A percentile compares a stretch with the other conserved stretches of the same genome.
phyloP scores from a whole-genome alignment of 1,140 invertebrate species.

The Neuroterus valhalla region DNA sequence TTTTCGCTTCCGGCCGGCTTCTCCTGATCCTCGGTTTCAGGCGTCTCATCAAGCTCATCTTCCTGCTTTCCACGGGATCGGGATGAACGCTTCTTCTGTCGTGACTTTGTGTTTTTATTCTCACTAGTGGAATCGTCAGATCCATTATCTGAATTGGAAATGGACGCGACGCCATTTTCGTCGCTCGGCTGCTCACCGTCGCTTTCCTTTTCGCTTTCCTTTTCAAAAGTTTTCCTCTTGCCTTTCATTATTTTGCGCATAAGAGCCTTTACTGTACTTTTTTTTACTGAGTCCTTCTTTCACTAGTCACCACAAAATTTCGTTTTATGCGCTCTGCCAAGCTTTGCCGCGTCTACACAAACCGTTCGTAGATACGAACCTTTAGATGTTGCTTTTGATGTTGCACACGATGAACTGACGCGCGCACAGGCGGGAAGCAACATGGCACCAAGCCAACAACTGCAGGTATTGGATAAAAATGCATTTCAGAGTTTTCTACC shows the following conservation, averaged over 20 bases:
- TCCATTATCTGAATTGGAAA: constrained; percentile 39
- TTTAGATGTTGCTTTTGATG: neutral
- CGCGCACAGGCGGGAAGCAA: neutral
- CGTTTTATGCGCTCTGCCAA: neutral
- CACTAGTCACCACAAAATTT: neutral
- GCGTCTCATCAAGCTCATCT: constrained; percentile 40
- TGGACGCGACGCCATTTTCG: constrained; percentile 65
- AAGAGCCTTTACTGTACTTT: constrained; percentile 16
- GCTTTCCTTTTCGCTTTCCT: constrained; percentile 40
- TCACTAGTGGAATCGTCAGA: constrained; percentile 37
- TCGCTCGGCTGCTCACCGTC: constrained; percentile 59
- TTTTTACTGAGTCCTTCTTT: neutral
- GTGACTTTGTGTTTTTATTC: constrained; percentile 44
- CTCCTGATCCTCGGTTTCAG: constrained; percentile 42
- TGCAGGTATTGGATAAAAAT: too few species aligned
- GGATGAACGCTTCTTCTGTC: constrained; percentile 49
- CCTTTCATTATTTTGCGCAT: constrained; percentile 58
- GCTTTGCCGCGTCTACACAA: constrained; percentile 22
- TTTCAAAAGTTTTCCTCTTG: constrained; percentile 67
- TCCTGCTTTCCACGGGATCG: constrained; percentile 49
- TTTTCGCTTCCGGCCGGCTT: constrained; percentile 35
- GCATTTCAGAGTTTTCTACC: too few species aligned
- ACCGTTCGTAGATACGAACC: constrained; percentile 4
- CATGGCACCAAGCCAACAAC: too few species aligned
- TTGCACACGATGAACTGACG: neutral